These are phyloP conservation scores for Reticulitermes lucifugus DNA, from an alignment of 2,888 invertebrate genomes.

Conservation along the genomic window DNA sequence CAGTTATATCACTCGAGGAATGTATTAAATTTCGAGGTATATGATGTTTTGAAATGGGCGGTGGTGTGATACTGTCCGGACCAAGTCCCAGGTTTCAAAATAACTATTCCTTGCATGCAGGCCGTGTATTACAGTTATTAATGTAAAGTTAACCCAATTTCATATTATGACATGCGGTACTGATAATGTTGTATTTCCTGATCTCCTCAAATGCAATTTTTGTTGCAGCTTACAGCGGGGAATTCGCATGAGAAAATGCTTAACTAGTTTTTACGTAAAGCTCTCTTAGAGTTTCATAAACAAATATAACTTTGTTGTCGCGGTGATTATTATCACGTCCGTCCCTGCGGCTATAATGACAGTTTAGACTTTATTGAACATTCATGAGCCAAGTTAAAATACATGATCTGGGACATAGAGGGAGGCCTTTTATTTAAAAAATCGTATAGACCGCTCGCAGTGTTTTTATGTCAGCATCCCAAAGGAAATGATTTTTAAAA, in stretches of 20 bases:
- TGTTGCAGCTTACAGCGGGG: neutral
- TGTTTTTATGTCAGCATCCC: conserved; percentile 10
- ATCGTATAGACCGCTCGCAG: neutral
- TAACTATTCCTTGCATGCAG: no score
- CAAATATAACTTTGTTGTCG: conserved; percentile 6
- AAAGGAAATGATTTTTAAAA: conserved; percentile 40
- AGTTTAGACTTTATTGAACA: conserved; percentile 25
- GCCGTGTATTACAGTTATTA: no score
- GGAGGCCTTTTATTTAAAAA: neutral
- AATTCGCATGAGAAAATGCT: neutral
- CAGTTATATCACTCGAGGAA: no score
- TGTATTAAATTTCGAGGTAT: no score
- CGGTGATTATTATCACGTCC: neutral
- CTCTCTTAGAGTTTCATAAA: neutral
- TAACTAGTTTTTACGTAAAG: neutral
- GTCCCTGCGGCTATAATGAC: conserved; percentile 5
- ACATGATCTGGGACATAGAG: conserved; percentile 26
- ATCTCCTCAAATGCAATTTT: neutral
- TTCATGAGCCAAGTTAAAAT: conserved; percentile 16
- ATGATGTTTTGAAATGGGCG: no score
- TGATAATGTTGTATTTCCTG: neutral
- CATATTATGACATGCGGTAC: neutral
- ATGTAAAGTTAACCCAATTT: no score
- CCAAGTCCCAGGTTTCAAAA: no score
- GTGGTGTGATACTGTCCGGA: no score